A percentile compares a stretch with the other conserved stretches of the same genome.
phyloP scores from a whole-genome alignment of 2,797 vertebrate genomes.

The Sebastes reedi region DNA sequence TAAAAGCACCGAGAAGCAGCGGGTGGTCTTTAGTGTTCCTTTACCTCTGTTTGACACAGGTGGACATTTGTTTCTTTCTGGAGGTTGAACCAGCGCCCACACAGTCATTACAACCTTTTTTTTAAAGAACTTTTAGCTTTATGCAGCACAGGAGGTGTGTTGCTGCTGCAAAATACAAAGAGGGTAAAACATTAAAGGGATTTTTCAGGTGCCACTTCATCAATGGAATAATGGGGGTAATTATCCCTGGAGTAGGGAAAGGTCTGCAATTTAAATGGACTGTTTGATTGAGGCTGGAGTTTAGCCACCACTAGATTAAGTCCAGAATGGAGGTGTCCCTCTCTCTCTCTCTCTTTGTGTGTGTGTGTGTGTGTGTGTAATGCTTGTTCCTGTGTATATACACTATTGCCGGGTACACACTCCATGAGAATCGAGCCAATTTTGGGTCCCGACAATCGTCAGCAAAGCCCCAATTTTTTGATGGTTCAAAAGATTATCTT shows the following conservation, averaged over 20 bases:
- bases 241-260: conserved; percentile 77
- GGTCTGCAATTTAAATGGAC: conserved; percentile 74
- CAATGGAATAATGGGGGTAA: conserved; percentile 82
- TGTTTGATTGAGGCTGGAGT: conserved; percentile 71
- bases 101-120: conserved; percentile 13
- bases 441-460: no score
- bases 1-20: conserved; percentile 1
- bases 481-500: no score
- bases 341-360: background rate
- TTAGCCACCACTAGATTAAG: conserved; percentile 36
- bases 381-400: background rate
- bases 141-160: conserved; percentile 24
- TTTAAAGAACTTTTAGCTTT: conserved; percentile 34
- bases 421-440: no score
- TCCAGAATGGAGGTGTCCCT: background rate
- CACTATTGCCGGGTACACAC: background rate
- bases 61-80: conserved; percentile 8
- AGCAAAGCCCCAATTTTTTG: no score
- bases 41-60: background rate
- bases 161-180: conserved; percentile 70
- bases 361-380: background rate
- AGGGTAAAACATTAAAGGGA: conserved; percentile 80
- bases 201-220: conserved; percentile 76
- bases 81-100: conserved; percentile 32
- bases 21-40: background rate